Evolutionary conservation across 2,888 invertebrate genomes (phyloP), one percentile per base, ranked within the genome.

Genomic region (Marasmarcha lunaedactyla): DNA sequence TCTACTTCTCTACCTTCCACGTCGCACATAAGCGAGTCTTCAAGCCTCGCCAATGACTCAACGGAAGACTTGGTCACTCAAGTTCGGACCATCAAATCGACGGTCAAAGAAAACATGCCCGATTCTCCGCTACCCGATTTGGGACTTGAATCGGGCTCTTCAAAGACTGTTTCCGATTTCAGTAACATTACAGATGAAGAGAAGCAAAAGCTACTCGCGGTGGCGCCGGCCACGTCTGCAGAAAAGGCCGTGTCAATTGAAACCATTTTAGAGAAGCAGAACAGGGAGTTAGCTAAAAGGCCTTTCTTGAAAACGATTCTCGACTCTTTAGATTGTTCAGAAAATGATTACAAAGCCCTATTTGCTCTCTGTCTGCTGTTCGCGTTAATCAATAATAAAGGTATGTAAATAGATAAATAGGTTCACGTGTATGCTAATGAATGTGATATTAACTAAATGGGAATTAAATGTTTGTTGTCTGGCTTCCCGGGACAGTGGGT

Each of bases 321-420:
- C 44, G 90, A 92, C 53, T 91, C 95, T 0, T 81, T 98, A 50
- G 93, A 94, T 59, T 95, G 95, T 63, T 86, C 86, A 9, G 96
- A 97, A 62, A 97, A 97, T 71, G 98, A 99, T 83, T 98, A 98
- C 64, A 89, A 93, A 35, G 91, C 97, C 4, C 83, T 99, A 43
- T 94, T 98, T 68, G 91, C 93, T 2, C 84, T 98, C 11, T 95
- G 97, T 71, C 85, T 98, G 43, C 87, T 98, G 33, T 97, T 96
- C 69, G 96, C 98, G 10, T 88, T 98, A 72, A 93, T 93, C 44
- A 93, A 93, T 65, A 99, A 98, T 79, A 88, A 89, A 89, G 97
- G 98, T 97, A 77, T 73, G 73, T 56, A 41, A 36, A 15, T 44
- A 13, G 2, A 12, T 12, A 12, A 13, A 14, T n/a, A 14, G 9